phyloP scores from a whole-genome alignment of 2,888 invertebrate genomes.

The Caenorhabditis doughertyi region DNA sequence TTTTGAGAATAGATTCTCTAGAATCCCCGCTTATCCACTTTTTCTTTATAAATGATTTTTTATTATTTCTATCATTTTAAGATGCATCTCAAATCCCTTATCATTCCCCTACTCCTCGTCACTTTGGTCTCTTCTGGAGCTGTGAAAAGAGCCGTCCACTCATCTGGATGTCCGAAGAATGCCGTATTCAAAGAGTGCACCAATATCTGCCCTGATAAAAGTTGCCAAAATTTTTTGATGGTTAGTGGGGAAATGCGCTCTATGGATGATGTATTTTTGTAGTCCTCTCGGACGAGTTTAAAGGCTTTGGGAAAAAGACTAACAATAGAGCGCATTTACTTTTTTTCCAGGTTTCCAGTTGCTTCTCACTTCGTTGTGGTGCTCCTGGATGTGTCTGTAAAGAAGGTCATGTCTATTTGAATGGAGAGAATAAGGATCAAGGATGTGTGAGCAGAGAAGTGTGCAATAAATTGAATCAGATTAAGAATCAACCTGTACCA shows the following conservation, averaged over 20 bases:
- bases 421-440: slow-evolving; percentile 44
- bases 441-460: slow-evolving; percentile 69
- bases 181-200: slow-evolving; percentile 68
- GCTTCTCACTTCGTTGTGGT: slow-evolving; percentile 75
- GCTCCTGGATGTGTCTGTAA: slow-evolving; percentile 70
- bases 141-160: slow-evolving; percentile 33
- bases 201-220: slow-evolving; percentile 70
- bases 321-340: too few relatives aligned
- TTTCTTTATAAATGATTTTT: too few relatives aligned
- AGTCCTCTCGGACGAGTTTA: neutral
- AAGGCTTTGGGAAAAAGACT: too few relatives aligned
- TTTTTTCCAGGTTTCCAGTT: slow-evolving; percentile 61
- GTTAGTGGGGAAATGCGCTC: neutral
- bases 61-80: too few relatives aligned
- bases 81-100: neutral
- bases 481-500: slow-evolving; percentile 1
- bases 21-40: too few relatives aligned
- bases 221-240: slow-evolving; percentile 61
- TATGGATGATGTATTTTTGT: neutral
- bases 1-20: too few relatives aligned
- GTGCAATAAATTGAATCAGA: slow-evolving; percentile 41
- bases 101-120: neutral
- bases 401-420: slow-evolving; percentile 67
- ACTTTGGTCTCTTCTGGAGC: neutral
- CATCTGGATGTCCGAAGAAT: slow-evolving; percentile 63